phyloP scores from a whole-genome alignment of 2,113 vertebrate species.

The Benitochromis conjunctus region DNA sequence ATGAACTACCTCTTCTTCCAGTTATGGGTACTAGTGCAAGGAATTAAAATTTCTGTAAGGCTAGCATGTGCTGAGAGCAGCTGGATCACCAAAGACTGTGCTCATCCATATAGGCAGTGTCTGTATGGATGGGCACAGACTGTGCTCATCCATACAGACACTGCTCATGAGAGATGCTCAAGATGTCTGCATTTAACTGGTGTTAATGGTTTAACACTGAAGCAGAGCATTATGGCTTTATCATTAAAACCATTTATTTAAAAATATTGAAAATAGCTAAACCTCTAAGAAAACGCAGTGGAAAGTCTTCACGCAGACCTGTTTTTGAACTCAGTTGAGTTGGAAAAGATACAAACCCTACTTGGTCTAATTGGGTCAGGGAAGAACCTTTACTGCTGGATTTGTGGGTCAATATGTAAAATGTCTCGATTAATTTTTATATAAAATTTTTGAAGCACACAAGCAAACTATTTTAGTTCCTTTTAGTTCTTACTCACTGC shows the following conservation, averaged over 20 bases:
- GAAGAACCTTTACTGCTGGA: neutral
- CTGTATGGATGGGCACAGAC: neutral
- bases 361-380: neutral
- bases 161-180: neutral
- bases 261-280: neutral
- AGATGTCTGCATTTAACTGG: neutral
- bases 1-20: neutral
- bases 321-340: neutral
- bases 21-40: neutral
- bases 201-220: neutral
- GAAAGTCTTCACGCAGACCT: neutral
- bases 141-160: neutral
- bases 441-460: neutral
- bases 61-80: neutral
- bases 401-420: neutral
- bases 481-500: neutral
- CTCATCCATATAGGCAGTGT: neutral
- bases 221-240: neutral
- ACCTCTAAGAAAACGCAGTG: neutral
- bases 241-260: neutral
- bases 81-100: neutral
- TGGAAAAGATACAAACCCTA: neutral
- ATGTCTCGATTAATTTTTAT: neutral
- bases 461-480: neutral
- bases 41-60: neutral